These are phyloP conservation scores for Campaea margaritaria DNA, from an alignment of 2,888 invertebrate genomes.

Conservation along the genomic window DNA sequence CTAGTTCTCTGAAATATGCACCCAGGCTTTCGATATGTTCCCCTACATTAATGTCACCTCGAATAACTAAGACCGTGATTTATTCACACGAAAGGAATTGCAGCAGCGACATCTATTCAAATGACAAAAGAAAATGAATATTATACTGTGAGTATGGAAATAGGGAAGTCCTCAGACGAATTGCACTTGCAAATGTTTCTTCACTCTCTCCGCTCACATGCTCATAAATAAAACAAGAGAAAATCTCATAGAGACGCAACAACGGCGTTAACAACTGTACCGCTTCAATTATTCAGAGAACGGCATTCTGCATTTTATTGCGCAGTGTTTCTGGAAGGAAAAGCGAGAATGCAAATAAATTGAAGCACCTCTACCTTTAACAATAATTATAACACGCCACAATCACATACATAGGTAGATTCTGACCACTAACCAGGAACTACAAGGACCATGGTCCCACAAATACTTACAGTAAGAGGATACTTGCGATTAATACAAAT, in stretches of 20 bases:
- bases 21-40: no score
- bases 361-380: conserved; percentile 32
- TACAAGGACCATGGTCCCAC: no score
- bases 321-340: conserved; percentile 50
- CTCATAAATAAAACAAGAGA: conserved; percentile 40
- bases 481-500: no score
- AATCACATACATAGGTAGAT: no score
- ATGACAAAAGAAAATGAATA: conserved; percentile 20
- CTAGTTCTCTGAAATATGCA: no score
- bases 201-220: conserved; percentile 31
- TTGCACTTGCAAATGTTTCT: conserved; percentile 33
- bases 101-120: not conserved
- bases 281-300: conserved; percentile 59
- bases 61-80: no score
- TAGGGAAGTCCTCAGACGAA: conserved; percentile 16
- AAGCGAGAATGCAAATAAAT: conserved; percentile 68
- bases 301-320: conserved; percentile 62
- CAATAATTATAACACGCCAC: no score
- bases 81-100: no score
- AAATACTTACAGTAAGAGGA: no score
- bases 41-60: no score
- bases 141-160: conserved; percentile 1
- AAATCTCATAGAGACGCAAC: conserved; percentile 28
- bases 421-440: no score
- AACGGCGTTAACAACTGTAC: conserved; percentile 52